Conservation (phyloP, 2,888 invertebrate genomes). For the Toxonevra muliebris region DNA sequence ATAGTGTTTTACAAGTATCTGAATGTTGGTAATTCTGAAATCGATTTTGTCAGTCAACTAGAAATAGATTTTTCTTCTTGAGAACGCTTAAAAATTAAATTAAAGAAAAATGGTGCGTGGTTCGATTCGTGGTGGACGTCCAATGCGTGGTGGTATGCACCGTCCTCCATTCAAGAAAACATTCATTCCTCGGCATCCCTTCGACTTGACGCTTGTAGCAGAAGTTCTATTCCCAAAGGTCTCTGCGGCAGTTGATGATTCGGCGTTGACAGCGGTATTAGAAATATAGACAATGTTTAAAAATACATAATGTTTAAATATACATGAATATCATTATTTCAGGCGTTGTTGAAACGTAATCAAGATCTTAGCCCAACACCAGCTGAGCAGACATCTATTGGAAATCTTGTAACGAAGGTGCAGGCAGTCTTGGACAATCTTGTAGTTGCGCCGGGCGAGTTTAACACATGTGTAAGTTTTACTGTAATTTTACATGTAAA, state of each 20-base stretch:
- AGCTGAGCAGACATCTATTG: slow-evolving; percentile 89
- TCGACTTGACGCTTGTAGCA: slow-evolving; percentile 87
- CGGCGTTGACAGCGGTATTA: slow-evolving; percentile 79
- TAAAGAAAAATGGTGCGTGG: slow-evolving; percentile 75
- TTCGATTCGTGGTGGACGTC: slow-evolving; percentile 72
- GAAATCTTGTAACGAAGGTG: slow-evolving; percentile 94
- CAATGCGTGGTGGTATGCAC: slow-evolving; percentile 71
- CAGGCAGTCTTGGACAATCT: slow-evolving; percentile 93
- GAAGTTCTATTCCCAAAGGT: slow-evolving; percentile 89
- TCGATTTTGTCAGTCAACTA: not conserved
- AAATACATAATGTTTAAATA: slow-evolving; percentile 21
- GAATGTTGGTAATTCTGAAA: not conserved
- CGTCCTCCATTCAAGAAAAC: slow-evolving; percentile 73
- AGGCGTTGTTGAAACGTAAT: slow-evolving; percentile 92
- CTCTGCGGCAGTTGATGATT: slow-evolving; percentile 83
- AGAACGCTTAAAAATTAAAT: not conserved
- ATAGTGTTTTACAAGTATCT: not conserved
- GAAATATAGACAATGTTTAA: slow-evolving; percentile 31
- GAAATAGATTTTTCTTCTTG: not conserved
- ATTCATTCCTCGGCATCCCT: slow-evolving; percentile 80
- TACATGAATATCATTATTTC: slow-evolving; percentile 44
- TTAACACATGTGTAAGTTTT: slow-evolving; percentile 91
- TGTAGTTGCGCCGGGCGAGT: slow-evolving; percentile 91
- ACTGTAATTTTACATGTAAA: not conserved
- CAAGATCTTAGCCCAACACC: slow-evolving; percentile 91